These are phyloP conservation scores for Aphaenogaster ashmeadi DNA, from an alignment of 1,140 invertebrate genomes.

Conservation along the genomic window DNA sequence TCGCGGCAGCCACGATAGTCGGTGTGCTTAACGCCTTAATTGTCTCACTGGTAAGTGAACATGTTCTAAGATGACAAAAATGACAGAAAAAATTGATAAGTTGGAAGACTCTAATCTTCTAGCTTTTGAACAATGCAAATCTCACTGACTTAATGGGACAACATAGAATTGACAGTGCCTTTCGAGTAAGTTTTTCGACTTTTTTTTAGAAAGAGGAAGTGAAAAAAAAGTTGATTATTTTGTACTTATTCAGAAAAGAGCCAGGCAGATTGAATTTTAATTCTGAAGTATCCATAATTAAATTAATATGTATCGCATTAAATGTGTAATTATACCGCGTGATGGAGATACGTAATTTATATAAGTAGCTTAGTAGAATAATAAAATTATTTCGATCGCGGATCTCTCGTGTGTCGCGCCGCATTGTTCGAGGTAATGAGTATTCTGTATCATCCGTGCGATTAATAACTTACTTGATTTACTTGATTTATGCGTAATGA, in stretches of 20 bases:
- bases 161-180: neutral
- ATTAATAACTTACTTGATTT: constrained; percentile 42
- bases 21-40: constrained; percentile 54
- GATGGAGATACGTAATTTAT: constrained; percentile 16
- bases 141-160: neutral
- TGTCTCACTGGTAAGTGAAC: constrained; percentile 54
- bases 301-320: neutral
- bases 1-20: constrained; percentile 52
- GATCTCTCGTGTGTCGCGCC: neutral
- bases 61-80: neutral
- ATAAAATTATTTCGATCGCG: constrained; percentile 33
- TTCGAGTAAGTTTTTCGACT: neutral
- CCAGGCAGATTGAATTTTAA: neutral
- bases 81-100: neutral
- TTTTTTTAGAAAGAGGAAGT: neutral
- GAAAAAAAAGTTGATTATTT: neutral
- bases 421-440: constrained; percentile 40
- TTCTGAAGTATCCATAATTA: neutral
- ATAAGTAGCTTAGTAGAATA: constrained; percentile 28
- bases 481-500: constrained; percentile 31
- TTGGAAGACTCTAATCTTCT: neutral
- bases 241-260: neutral
- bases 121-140: neutral
- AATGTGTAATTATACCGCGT: constrained; percentile 8
- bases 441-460: neutral